phyloP scores from a whole-genome alignment of 1,140 invertebrate genomes.

The Zaprionus ghesquierei region DNA sequence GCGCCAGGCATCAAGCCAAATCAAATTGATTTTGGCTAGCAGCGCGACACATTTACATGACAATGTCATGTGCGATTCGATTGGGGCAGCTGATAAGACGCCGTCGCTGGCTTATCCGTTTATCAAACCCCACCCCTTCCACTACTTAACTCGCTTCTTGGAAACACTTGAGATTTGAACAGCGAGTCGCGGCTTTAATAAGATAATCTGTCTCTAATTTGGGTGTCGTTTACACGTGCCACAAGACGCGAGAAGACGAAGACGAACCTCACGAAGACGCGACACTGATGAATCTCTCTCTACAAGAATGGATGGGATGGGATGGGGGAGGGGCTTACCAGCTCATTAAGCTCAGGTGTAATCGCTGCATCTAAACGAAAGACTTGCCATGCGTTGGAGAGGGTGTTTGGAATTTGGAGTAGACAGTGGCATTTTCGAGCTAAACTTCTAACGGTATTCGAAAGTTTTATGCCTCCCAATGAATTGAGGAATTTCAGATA shows the following conservation, averaged over 20 bases:
- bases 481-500: conserved; percentile 15
- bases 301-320: neutral
- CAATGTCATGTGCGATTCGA: conserved; percentile 42
- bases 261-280: neutral
- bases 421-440: conserved; percentile 31
- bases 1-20: conserved; percentile 56
- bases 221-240: conserved; percentile 78
- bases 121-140: conserved; percentile 42
- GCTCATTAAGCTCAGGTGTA: conserved; percentile 30
- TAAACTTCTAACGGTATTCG: conserved; percentile 20
- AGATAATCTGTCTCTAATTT: conserved; percentile 76
- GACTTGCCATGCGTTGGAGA: conserved; percentile 39
- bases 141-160: conserved; percentile 35
- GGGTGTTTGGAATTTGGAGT: neutral
- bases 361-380: conserved; percentile 49
- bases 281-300: conserved; percentile 53
- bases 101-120: conserved; percentile 9
- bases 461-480: conserved; percentile 11
- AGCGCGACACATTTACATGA: conserved; percentile 62
- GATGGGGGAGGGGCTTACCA: neutral
- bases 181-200: conserved; percentile 36
- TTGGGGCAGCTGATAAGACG: conserved; percentile 39
- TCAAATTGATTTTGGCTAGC: conserved; percentile 67
- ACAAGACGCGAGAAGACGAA: neutral
- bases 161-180: conserved; percentile 34